A percentile compares a stretch with the other conserved stretches of the same genome.
Conservation (phyloP, 2,113 vertebrate genomes). For the Neomonachus schauinslandi region DNA sequence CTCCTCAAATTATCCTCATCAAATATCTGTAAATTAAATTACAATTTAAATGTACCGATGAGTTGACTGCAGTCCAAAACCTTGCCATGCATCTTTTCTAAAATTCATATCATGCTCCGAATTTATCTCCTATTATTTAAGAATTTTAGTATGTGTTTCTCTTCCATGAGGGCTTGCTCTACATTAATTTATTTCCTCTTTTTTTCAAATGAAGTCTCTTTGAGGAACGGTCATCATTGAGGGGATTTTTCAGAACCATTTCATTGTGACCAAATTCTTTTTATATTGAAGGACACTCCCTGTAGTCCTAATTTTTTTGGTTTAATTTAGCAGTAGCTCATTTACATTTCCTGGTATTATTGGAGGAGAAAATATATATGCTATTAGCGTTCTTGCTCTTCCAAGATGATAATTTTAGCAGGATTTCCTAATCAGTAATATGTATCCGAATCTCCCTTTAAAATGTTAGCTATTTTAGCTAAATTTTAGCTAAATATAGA, state of each 20-base stretch:
- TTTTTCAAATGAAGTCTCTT: neutral
- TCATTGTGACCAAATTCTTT: neutral
- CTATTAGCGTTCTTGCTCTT: neutral
- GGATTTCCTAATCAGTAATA: neutral
- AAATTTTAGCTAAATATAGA: no score
- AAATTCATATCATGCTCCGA: neutral
- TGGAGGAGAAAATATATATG: neutral
- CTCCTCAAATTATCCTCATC: neutral
- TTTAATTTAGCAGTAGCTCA: neutral
- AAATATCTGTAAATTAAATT: neutral
- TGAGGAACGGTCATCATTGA: neutral
- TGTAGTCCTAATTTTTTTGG: neutral
- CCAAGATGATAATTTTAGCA: neutral
- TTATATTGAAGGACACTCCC: neutral
- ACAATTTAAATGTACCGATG: neutral
- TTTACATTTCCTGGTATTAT: slow-evolving; percentile 18
- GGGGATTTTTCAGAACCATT: neutral
- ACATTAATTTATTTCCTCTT: neutral
- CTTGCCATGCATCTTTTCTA: neutral
- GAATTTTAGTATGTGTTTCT: neutral
- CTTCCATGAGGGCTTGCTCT: neutral
- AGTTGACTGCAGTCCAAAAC: neutral
- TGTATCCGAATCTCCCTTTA: neutral
- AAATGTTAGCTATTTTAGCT: neutral
- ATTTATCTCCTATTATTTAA: neutral